Percentiles rank a stretch among this genome's conserved stretches.
Evolutionary conservation across 2,888 invertebrate species (phyloP).

Genomic region (Lysandra bellargus): DNA sequence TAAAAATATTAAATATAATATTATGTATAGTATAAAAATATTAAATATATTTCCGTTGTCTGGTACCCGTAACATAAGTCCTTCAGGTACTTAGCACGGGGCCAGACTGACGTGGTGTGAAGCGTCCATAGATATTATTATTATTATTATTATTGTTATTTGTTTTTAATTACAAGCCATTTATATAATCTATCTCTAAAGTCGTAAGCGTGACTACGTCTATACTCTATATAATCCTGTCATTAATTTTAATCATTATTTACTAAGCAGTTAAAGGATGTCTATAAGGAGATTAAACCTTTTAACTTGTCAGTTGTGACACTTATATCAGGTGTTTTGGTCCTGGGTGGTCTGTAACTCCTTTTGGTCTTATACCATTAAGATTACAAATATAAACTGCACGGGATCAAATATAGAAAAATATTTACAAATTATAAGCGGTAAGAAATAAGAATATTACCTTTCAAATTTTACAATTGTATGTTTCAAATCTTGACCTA

Average conservation of each 20-base stretch:
- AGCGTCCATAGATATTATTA: too few relatives aligned
- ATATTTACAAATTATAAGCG: background rate
- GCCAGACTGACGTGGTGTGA: too few relatives aligned
- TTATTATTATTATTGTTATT: too few relatives aligned
- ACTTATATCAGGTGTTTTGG: background rate
- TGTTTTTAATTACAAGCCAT: too few relatives aligned
- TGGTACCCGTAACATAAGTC: too few relatives aligned
- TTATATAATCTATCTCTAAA: background rate
- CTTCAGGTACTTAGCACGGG: too few relatives aligned
- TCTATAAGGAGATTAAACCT: background rate
- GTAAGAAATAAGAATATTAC: background rate
- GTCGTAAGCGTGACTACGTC: background rate
- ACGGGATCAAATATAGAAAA: background rate
- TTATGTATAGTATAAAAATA: too few relatives aligned
- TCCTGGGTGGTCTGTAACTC: background rate
- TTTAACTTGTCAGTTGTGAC: slow-evolving; percentile 7
- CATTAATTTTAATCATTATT: background rate
- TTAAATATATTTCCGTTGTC: too few relatives aligned
- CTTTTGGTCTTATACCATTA: background rate
- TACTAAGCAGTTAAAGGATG: background rate
- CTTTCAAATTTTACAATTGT: too few relatives aligned
- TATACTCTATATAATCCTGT: slow-evolving; percentile 1
- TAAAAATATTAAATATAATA: too few relatives aligned
- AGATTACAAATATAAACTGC: background rate
- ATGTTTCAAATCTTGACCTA: too few relatives aligned